A percentile compares a stretch with the other conserved stretches of the same genome.
These are phyloP conservation scores for Coelopa frigida DNA, from an alignment of 1,140 invertebrate genomes.

Conservation along the genomic window DNA sequence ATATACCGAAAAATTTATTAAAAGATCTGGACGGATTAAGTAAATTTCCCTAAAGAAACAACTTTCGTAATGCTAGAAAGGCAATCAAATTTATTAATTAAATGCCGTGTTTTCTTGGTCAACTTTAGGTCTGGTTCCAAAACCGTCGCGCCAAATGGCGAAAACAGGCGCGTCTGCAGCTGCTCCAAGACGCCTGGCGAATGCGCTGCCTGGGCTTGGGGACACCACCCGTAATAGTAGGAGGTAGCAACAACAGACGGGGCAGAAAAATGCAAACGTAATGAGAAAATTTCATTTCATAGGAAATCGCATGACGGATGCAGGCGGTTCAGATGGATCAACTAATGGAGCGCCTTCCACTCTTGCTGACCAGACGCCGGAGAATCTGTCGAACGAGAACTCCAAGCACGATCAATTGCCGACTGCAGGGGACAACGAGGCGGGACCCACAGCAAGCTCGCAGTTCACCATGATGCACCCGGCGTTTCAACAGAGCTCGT, in stretches of 20 bases:
- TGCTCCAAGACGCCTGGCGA: conserved; percentile 81
- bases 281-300: background rate
- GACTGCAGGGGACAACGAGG: background rate
- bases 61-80: too few relatives aligned
- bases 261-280: background rate
- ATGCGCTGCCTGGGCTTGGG: conserved; percentile 76
- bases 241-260: conserved; percentile 16
- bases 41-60: too few relatives aligned
- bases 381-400: conserved; percentile 27
- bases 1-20: too few relatives aligned
- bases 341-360: conserved; percentile 2
- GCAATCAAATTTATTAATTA: too few relatives aligned
- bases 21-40: too few relatives aligned
- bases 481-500: conserved; percentile 32
- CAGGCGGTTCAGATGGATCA: conserved; percentile 5
- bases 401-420: background rate
- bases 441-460: conserved; percentile 2
- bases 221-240: conserved; percentile 52
- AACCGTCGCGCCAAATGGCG: conserved; percentile 82
- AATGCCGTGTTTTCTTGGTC: background rate
- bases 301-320: background rate
- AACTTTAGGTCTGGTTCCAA: conserved; percentile 77
- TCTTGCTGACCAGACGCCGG: conserved; percentile 14
- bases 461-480: conserved; percentile 44
- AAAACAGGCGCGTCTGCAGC: conserved; percentile 74